Percentiles rank a stretch among this genome's conserved stretches.
phyloP scores from a whole-genome alignment of 2,888 invertebrate genomes.

The Exocentrus adspersus region DNA sequence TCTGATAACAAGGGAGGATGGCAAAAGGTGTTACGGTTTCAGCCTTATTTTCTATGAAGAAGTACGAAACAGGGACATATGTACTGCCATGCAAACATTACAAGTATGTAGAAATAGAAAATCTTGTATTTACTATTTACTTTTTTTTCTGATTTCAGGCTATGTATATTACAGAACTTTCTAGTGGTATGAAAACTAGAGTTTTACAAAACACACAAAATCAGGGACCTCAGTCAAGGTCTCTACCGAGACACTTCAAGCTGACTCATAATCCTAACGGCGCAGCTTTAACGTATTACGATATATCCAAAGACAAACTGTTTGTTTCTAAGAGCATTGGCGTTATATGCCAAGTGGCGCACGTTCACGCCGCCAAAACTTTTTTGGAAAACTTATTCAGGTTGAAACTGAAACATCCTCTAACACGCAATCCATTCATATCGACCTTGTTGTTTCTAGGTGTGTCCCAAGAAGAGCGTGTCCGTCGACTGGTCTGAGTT shows the following conservation, averaged over 20 bases:
- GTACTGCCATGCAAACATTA: constrained; percentile 94
- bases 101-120: constrained; percentile 77
- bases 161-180: constrained; percentile 90
- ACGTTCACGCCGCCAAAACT: constrained; percentile 85
- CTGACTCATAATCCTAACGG: constrained; percentile 77
- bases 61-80: constrained; percentile 90
- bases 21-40: constrained; percentile 92
- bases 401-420: too few relatives aligned
- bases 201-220: constrained; percentile 68
- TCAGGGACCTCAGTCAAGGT: constrained; percentile 80
- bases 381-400: constrained; percentile 90
- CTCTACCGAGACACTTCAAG: constrained; percentile 90
- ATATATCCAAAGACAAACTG: constrained; percentile 92
- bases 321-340: constrained; percentile 95
- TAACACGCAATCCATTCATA: too few relatives aligned
- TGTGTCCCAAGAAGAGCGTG: constrained; percentile 83
- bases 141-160: constrained; percentile 71
- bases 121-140: too few relatives aligned
- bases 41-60: constrained; percentile 97
- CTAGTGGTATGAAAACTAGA: constrained; percentile 79
- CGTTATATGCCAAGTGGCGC: constrained; percentile 90
- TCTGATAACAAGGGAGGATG: constrained; percentile 97
- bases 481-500: constrained; percentile 72
- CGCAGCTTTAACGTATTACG: constrained; percentile 84
- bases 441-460: constrained; percentile 66